Conservation (phyloP, 2,888 invertebrate genomes). For the Agonopterix subpropinquella region DNA sequence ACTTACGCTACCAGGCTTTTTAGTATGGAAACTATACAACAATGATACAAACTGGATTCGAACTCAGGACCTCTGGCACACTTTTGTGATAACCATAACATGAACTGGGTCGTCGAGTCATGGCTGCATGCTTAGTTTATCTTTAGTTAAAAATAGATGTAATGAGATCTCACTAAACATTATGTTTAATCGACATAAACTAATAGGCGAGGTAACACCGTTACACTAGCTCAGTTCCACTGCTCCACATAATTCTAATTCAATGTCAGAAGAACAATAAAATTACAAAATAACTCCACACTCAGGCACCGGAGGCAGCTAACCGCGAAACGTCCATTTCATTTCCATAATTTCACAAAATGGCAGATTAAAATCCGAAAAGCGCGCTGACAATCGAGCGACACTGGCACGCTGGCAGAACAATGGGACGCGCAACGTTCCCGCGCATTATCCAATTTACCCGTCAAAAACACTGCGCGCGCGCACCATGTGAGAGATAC, state of each 20-base stretch:
- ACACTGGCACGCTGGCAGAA: slow-evolving; percentile 50
- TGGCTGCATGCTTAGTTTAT: too few species aligned
- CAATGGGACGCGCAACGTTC: slow-evolving; percentile 51
- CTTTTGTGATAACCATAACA: too few species aligned
- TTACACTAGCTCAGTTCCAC: slow-evolving; percentile 7
- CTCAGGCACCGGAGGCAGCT: slow-evolving; percentile 44
- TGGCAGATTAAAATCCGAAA: slow-evolving; percentile 66
- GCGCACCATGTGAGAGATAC: slow-evolving; percentile 18
- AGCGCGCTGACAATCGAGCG: slow-evolving; percentile 56
- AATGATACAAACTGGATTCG: too few species aligned
- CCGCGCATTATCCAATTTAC: slow-evolving; percentile 68
- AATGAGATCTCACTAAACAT: too few species aligned
- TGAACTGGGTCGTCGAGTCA: too few species aligned
- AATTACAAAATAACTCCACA: slow-evolving; percentile 46
- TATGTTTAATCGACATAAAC: slow-evolving; percentile 26
- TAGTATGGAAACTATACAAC: too few species aligned
- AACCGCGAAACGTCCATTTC: slow-evolving; percentile 71
- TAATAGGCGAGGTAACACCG: slow-evolving; percentile 2
- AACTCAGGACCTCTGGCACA: too few species aligned
- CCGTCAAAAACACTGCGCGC: slow-evolving; percentile 61
- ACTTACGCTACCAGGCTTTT: too few species aligned
- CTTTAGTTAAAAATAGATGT: too few species aligned
- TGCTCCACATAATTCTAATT: slow-evolving; percentile 31
- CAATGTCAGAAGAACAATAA: slow-evolving; percentile 45
- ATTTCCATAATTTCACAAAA: slow-evolving; percentile 71